These are phyloP conservation scores for Drosophila sp. DNA, from an alignment of 1,140 invertebrate species.

Conservation along the genomic window DNA sequence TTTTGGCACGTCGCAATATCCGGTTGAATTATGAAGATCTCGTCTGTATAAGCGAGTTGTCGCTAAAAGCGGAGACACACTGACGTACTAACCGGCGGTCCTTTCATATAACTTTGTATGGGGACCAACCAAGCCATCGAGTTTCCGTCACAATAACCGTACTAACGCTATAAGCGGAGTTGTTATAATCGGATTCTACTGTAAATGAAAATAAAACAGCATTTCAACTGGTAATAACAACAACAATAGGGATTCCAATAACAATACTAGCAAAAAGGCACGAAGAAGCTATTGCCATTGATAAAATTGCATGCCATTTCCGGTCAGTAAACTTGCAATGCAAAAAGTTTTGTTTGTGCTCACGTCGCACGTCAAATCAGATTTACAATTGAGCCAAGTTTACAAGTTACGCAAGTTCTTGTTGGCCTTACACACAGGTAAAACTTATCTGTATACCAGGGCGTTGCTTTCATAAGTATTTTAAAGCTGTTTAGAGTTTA, in stretches of 20 bases:
- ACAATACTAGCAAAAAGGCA: slow-evolving; percentile 10
- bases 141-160: too few relatives aligned
- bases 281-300: slow-evolving; percentile 45
- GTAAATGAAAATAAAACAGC: too few relatives aligned
- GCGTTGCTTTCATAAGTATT: slow-evolving; percentile 7
- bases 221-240: not conserved
- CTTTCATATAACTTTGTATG: too few relatives aligned
- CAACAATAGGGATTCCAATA: not conserved
- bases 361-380: slow-evolving; percentile 38
- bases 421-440: slow-evolving; percentile 1
- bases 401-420: slow-evolving; percentile 63
- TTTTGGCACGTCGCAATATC: too few relatives aligned
- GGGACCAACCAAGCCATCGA: too few relatives aligned
- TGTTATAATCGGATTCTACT: too few relatives aligned
- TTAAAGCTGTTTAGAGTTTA: slow-evolving; percentile 40
- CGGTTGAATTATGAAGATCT: too few relatives aligned
- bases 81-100: too few relatives aligned
- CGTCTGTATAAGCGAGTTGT: too few relatives aligned
- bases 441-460: not conserved
- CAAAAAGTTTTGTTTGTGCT: slow-evolving; percentile 49
- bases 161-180: too few relatives aligned
- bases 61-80: too few relatives aligned
- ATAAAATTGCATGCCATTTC: slow-evolving; percentile 80
- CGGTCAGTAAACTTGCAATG: slow-evolving; percentile 77
- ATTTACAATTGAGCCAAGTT: slow-evolving; percentile 59